Evolutionary conservation across 2,797 vertebrate genomes (phyloP), one percentile per base, ranked within the genome.

Genomic region (Tauraco hartlaubi): DNA sequence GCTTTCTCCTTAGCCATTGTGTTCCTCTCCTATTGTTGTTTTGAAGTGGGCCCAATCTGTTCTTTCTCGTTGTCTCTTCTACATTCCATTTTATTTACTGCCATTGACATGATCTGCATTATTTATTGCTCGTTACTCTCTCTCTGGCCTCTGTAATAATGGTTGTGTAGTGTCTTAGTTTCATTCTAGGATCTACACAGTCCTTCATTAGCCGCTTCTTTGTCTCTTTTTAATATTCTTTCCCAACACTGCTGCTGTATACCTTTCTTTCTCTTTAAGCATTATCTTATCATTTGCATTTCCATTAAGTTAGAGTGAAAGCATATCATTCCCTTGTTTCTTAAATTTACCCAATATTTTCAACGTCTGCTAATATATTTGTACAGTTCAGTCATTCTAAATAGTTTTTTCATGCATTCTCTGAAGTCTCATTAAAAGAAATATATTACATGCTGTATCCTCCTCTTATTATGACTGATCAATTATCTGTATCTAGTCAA

Each of bases 251-350:
- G 59, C 43, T 88, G 25, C 73, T 72, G 13, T 89, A 22, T 80
- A 83, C 61, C 54, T 94, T 95, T 90, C 73, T 75, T 86, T 91
- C 54, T 12, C 73, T 92, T 85, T 88, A 92, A 92, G 62, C 72
- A 72, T 67, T 85, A 77, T n/a, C 77, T 93, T 87, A 81, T 46
- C 20, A 72, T 91, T 96, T 92, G 35, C 73, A 86, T 90, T 95
- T 66, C 87, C 79, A 93, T 85, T 92, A 86, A 94, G 85, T 92
- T 78, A 66, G 39, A 85, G 39, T 84, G 87, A 95, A 96, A 94
- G 55, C 83, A 59, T 91, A 63, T 86, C 1, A 78, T 90, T 93
- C 62, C 89, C 87, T 85, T 78, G 46, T 91, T 96, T 95, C 92
- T 69, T 92, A 91, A 85, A 94, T 90, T 88, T 85, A 62, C 62